Percentiles rank a stretch among this genome's conserved stretches.
Conservation (phyloP, 2,888 invertebrate genomes). For the Perizoma flavofasciatum region DNA sequence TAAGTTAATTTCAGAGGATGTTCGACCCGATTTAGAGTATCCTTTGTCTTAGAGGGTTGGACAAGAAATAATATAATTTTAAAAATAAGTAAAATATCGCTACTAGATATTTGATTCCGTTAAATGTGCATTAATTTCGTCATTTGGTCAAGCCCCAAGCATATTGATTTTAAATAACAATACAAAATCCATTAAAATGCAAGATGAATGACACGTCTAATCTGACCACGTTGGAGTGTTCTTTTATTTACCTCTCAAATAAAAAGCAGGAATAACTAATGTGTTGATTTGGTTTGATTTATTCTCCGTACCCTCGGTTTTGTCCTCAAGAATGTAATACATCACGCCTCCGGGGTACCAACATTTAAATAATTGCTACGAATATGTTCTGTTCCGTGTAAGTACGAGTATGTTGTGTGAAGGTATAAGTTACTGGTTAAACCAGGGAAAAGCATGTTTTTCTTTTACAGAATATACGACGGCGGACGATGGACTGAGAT, state of each 20-base stretch:
- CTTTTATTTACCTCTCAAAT: constrained; percentile 52
- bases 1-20: no score
- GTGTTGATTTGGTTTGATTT: constrained; percentile 60
- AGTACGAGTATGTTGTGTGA: no score
- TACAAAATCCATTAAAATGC: constrained; percentile 59
- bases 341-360: constrained; percentile 45
- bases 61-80: no score
- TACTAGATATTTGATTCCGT: no score
- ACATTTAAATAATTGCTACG: constrained; percentile 67
- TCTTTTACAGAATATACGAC: no score
- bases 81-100: no score
- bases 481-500: no score
- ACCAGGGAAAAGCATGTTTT: no score
- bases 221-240: constrained; percentile 71
- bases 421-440: not conserved
- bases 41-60: no score
- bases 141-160: constrained; percentile 33
- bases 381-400: no score
- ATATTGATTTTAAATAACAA: constrained; percentile 43
- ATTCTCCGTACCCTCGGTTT: constrained; percentile 50
- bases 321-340: constrained; percentile 47
- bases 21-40: no score
- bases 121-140: no score
- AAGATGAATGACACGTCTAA: constrained; percentile 70
- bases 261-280: constrained; percentile 63